Base-by-base conservation (phyloP, 2,113 vertebrate genomes). In the Cyanoliseus patagonus region DNA sequence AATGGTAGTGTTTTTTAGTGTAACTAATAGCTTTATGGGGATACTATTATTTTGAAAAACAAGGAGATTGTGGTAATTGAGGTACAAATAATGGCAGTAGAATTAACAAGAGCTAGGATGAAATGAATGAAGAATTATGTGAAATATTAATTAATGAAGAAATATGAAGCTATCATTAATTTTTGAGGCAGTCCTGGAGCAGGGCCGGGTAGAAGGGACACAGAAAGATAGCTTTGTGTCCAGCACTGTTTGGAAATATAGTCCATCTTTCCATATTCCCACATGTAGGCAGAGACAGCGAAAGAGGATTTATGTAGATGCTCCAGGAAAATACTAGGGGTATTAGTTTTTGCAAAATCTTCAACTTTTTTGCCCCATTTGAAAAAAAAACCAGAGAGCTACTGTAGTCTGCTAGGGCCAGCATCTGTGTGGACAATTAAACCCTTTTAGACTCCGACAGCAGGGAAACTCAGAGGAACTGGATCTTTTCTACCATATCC, bases 361-460 rank as follows among this genome's bases (percentile, higher is more conserved):
- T 67, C 28, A 91, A 86, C 55, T 47, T 92, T 66, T 39, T 53
- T 30, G 13, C 22, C 14, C 6, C 17, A 13, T 83, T 80, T 88
- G 37, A n/a, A 84, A 94, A 93, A 88, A 64, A 79, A 88, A 7
- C 1, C 95, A 96, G 95, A 95, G 91, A 44, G 66, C 88, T 85
- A 91, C 95, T 95, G 86, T 96, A 53, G 62, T 91, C 92, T 96
- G 88, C 91, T 95, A 92, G 88, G 88, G 73, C 80, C 88, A 90
- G 89, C 95, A 94, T 96, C 95, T 97, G 95, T 95, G 94, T 77
- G 86, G 95, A 96, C 94, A 97, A 96, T 97, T 94, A 94, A 92
- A 94, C 37, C 92, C 86, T 95, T 92, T 96, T 92, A 95, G 95
- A 76, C 83, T 68, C 52, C 0, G 5, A 82, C 80, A 25, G 46